phyloP scores from a whole-genome alignment of 2,888 invertebrate genomes.

The Argyra leucocephala region DNA sequence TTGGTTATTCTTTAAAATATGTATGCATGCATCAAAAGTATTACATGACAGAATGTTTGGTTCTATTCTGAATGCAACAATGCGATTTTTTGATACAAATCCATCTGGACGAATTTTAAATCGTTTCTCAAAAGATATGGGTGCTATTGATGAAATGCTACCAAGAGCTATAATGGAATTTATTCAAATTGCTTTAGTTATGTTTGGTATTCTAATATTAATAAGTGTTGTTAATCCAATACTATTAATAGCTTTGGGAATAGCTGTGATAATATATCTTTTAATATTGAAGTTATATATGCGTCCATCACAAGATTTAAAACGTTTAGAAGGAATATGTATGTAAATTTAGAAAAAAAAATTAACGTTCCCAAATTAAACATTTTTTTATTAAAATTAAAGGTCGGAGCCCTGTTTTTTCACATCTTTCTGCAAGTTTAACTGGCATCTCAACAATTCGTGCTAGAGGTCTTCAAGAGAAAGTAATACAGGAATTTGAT shows the following conservation, averaged over 20 bases:
- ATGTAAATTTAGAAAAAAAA: slow-evolving; percentile 32
- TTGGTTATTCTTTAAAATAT: slow-evolving; percentile 61
- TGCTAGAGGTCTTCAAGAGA: slow-evolving; percentile 60
- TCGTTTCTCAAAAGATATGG: slow-evolving; percentile 67
- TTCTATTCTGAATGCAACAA: slow-evolving; percentile 63
- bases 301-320: slow-evolving; percentile 64
- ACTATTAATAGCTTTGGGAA: slow-evolving; percentile 55
- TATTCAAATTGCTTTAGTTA: slow-evolving; percentile 47
- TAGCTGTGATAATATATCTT: slow-evolving; percentile 56
- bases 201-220: slow-evolving; percentile 67
- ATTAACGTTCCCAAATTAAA: neutral
- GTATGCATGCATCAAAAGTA: slow-evolving; percentile 63
- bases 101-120: slow-evolving; percentile 67
- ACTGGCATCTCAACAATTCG: slow-evolving; percentile 81
- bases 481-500: slow-evolving; percentile 68
- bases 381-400: slow-evolving; percentile 21
- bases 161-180: slow-evolving; percentile 49
- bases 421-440: slow-evolving; percentile 78
- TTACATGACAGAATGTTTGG: slow-evolving; percentile 80
- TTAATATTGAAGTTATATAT: slow-evolving; percentile 59
- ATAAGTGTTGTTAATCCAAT: slow-evolving; percentile 61
- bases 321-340: slow-evolving; percentile 61
- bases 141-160: slow-evolving; percentile 50
- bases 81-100: slow-evolving; percentile 79
- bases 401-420: slow-evolving; percentile 82